A percentile compares a stretch with the other conserved stretches of the same genome.
Conservation (phyloP, 2,797 vertebrate genomes). For the Urosaurus nigricauda region DNA sequence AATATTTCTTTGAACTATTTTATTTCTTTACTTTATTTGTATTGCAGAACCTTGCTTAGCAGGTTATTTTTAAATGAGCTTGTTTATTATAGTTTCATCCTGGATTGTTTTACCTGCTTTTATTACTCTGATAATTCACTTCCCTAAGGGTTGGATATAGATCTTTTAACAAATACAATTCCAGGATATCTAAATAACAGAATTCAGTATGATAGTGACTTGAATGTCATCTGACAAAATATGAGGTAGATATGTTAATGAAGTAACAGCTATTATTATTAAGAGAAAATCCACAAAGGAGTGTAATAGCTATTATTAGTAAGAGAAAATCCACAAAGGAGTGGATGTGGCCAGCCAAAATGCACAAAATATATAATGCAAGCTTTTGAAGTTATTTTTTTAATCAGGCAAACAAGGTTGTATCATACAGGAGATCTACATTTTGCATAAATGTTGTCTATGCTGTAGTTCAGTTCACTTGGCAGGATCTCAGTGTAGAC, state of each 20-base stretch:
- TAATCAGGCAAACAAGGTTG: too few species aligned
- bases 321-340: too few species aligned
- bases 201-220: neutral
- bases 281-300: too few species aligned
- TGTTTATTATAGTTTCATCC: neutral
- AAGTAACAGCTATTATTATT: neutral
- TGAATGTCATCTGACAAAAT: neutral
- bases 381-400: too few species aligned
- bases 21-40: neutral
- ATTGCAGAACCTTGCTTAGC: neutral
- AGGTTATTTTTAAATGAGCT: neutral
- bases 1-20: neutral
- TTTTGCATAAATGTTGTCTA: too few species aligned
- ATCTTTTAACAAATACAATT: slow-evolving; percentile 1
- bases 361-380: too few species aligned
- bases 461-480: too few species aligned
- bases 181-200: neutral
- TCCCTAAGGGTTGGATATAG: neutral
- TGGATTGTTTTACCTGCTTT: neutral
- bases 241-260: neutral
- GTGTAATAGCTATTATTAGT: neutral
- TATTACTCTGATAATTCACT: neutral
- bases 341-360: too few species aligned
- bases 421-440: too few species aligned
- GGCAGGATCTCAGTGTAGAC: too few species aligned